Base-by-base conservation (phyloP, 2,797 vertebrate genomes). In the Sebastes elongatus region DNA sequence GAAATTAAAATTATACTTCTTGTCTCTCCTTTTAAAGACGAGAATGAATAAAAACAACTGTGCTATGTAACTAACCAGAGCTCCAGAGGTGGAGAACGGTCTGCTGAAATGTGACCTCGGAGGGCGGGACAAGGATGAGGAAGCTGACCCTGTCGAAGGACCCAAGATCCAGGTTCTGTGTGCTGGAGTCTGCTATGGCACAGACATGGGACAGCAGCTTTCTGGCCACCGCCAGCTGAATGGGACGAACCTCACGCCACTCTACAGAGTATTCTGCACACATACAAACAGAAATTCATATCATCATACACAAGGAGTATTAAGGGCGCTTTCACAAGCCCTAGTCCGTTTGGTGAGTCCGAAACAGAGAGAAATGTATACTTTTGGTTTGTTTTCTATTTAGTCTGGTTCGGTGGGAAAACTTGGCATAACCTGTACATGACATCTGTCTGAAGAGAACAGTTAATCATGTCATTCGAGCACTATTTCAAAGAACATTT, bases 81-180 rank as follows among this genome's bases (percentile, higher is more conserved):
- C 95, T 97, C 97, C 97, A 97, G 82, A 99, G 96, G 18, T 97
- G 98, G 69, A 97, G 95, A 71, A 98, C 94, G 0, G 97, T 98
- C 94, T 99, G 98, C 85, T 97, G 97, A 82, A 98, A 99, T 10
- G 98, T 97, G 92, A 99, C 97, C 92, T 99, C 98, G 0, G 98
- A 99, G 2, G 98, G 98, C 1, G 98, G 98, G 32, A 99, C 96
- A 57, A 98, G 97, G 84, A 99, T 99, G 81, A 99, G 96, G 86
- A 99, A 99, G 94, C 97, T 98, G 85, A 99, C 97, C 91, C 97
- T 97, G 94, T 99, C 97, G 0, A 99, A 99, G 79, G 98, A 99
- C 56, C 98, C 98, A 18, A 99, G 93, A 90, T 99, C 98, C 89
- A 99, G 95, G 88, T 99, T 99, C 86, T 99, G 98, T 61, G 98